Base-by-base conservation (phyloP, 2,888 invertebrate genomes). In the Oligia latruncula region DNA sequence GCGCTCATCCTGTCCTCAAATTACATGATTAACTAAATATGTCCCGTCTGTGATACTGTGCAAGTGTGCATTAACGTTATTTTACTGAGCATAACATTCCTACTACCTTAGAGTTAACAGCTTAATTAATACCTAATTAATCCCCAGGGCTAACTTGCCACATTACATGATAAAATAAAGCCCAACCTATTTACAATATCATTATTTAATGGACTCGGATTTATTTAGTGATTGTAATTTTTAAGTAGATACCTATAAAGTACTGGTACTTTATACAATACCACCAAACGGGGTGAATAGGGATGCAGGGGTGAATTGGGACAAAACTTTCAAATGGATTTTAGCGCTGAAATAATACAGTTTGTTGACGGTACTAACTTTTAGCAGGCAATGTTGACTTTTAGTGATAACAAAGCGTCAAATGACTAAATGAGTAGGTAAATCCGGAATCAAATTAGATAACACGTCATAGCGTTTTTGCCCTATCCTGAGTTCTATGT, bases 1-100 rank as follows among this genome's bases (percentile, higher is more conserved):
- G 83, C 98, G 97, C 93, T 98, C 98, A 93, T 98, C 98, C 98
- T 98, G 94, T 73, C 82, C 91, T 82, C 88, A 90, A 90, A 87
- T 88, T 76, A 68, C 81, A 76, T 84, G 52, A 88, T 90, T 87
- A 89, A 84, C 87, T 85, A 80, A 80, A 65, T 77, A 85, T 81
- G 73, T 87, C 84, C 77, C 71, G 78, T 84, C 62, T 80, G 46
- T 52, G 43, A 58, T 71, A 49, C 35, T 52, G 20, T 77, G 58
- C 66, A 73, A 58, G 35, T 58, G 58, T 70, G 65, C 40, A 66
- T 49, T 52, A 40, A 55, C 43, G 66, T 17, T 9, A 52, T 66
- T 68, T 52, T 80, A 85, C 62, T 52, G 23, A 52, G 43, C 58
- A 29, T 17, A 65, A 66, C 17, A 73, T 67, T 29, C 29, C 29